phyloP scores from a whole-genome alignment of 2,797 vertebrate species.

The Hybognathus amarus region DNA sequence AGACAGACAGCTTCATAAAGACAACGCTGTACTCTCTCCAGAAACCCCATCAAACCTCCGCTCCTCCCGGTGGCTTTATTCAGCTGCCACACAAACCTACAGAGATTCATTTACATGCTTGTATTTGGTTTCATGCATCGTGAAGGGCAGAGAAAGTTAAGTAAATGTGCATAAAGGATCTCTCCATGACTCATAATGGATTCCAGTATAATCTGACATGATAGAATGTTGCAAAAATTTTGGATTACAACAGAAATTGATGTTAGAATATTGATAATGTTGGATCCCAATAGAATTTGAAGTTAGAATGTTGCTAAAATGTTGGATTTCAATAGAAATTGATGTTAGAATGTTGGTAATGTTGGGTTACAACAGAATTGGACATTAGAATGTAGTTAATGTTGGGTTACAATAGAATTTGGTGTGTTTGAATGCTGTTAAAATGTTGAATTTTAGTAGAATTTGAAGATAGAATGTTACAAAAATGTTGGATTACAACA shows the following conservation, averaged over 20 bases:
- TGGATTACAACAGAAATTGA: accelerated
- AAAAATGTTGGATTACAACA: neutral
- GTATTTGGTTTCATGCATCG: neutral
- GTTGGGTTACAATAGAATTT: neutral
- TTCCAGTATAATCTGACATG: neutral
- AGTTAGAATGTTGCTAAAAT: neutral
- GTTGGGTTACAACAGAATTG: neutral
- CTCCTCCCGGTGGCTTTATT: neutral
- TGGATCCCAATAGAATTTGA: neutral
- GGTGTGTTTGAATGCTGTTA: neutral
- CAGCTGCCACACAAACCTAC: neutral
- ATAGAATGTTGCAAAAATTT: neutral
- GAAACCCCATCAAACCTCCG: neutral
- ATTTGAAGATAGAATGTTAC: neutral
- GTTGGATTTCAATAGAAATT: neutral
- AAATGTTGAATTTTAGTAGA: neutral
- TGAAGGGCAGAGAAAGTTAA: neutral
- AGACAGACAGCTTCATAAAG: conserved; percentile 72
- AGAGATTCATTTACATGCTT: conserved; percentile 3
- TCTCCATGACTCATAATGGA: neutral
- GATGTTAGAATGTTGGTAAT: no score
- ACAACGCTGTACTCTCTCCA: conserved; percentile 63
- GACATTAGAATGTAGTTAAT: neutral
- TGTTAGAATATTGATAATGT: neutral
- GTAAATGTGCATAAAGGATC: neutral